Base-by-base conservation (phyloP, 2,888 invertebrate species). In the Xanthorhoe spadicearia region DNA sequence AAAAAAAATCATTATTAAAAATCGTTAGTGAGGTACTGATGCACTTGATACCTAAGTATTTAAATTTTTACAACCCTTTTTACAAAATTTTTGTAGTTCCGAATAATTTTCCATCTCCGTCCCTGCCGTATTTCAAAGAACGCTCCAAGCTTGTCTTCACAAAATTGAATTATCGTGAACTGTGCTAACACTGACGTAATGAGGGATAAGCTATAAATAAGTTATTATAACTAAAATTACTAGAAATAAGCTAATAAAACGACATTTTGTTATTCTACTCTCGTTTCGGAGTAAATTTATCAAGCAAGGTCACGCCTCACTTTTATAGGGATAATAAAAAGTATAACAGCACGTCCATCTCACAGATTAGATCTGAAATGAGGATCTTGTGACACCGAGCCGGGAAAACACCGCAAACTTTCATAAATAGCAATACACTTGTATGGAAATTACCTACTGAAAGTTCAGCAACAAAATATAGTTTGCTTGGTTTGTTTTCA, bases 251-350 rank as follows among this genome's bases (percentile, higher is more conserved):
- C 71, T 69, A 69, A 75, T 79, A 78, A 82, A 77, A 79, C 80
- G 77, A 63, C 72, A 71, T 78, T 78, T 85, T 86, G 80, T 82
- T 85, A 87, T 86, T 87, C 86, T 74, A 78, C 77, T 69, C 77
- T 67, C 75, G 81, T 73, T 74, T 78, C 74, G 72, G 59, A 68
- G 74, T 77, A 74, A 79, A 82, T 82, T 84, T 86, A 84, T 83
- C 75, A 83, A 82, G 85, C 82, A 83, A 82, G 84, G 83, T 81
- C 89, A 88, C 87, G 88, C 85, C 81, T 82, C 80, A 72, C 68
- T 77, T 89, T 90, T 90, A 89, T 87, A 82, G 80, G 75, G 71
- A 82, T 82, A 85, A 89, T 89, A 90, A 91, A 89, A 89, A 84
- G 82, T 86, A 86, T 86, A 87, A 84, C 84, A 89, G 85, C 86